phyloP scores from a whole-genome alignment of 2,797 vertebrate genomes.

The Taeniopygia guttata region DNA sequence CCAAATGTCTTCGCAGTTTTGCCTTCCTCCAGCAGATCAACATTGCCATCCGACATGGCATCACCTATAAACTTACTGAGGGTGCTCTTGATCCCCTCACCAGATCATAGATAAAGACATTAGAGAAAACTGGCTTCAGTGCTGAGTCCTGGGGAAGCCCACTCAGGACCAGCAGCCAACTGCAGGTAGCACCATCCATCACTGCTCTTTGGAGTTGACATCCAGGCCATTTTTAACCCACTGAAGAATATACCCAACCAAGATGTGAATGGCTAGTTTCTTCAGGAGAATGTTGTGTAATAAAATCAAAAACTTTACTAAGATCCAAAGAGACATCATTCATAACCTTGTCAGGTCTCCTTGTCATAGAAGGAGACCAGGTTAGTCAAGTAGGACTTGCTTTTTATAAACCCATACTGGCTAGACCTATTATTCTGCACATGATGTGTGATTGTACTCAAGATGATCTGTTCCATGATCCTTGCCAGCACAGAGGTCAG shows the following conservation, averaged over 20 bases:
- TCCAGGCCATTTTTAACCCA: neutral
- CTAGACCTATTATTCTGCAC: neutral
- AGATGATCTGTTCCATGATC: neutral
- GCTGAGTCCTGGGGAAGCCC: neutral
- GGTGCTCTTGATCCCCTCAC: neutral
- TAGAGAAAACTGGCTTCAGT: neutral
- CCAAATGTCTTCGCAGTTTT: neutral
- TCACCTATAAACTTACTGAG: neutral
- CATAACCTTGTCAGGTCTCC: neutral
- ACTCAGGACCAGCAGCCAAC: fast-evolving
- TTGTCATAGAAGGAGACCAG: neutral
- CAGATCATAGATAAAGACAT: neutral
- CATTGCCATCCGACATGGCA: neutral
- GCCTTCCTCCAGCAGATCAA: neutral
- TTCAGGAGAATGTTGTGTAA: neutral
- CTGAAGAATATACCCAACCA: neutral
- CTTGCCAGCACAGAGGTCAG: neutral
- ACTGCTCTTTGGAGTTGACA: neutral
- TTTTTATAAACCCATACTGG: neutral
- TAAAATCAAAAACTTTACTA: neutral
- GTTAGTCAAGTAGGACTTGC: neutral
- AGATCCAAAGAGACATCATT: neutral
- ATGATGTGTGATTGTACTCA: neutral
- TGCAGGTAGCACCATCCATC: neutral
- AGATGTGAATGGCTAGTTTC: neutral